Conservation (phyloP, 2,888 invertebrate species). For the Rapana venosa region DNA sequence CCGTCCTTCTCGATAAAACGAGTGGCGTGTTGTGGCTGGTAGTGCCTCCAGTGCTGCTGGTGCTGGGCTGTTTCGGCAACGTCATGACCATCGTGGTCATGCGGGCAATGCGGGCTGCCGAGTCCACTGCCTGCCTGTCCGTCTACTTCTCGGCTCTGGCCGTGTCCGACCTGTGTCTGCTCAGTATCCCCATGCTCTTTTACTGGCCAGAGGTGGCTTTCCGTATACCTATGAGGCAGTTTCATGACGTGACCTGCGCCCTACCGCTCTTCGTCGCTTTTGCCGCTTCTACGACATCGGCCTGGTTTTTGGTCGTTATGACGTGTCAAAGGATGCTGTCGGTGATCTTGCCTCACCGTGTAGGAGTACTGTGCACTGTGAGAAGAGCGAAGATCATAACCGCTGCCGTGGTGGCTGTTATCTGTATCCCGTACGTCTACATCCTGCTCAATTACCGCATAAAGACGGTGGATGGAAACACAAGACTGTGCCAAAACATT, state of each 20-base stretch:
- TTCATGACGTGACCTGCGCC: not conserved
- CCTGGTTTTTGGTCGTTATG: not conserved
- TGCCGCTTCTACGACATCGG: not conserved
- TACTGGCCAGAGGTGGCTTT: not conserved
- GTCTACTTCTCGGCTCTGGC: not conserved
- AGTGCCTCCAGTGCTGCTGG: not conserved
- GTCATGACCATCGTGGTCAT: constrained; percentile 22
- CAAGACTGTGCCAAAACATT: no score
- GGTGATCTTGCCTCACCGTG: not conserved
- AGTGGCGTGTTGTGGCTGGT: not conserved
- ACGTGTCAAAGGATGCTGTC: constrained; percentile 5
- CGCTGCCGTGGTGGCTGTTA: not conserved
- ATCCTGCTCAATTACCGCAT: not conserved
- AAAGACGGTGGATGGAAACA: not conserved
- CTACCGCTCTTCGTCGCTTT: not conserved
- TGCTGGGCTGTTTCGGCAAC: not conserved
- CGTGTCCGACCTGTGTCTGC: not conserved
- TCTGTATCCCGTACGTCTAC: not conserved
- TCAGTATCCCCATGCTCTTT: not conserved
- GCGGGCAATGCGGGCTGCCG: not conserved
- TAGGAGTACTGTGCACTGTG: constrained; percentile 10
- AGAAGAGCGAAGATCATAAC: not conserved
- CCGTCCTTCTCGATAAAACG: not conserved
- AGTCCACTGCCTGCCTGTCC: constrained; percentile 18
- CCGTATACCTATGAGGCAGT: not conserved